Conservation (phyloP, 2,113 vertebrate genomes). For the Nyctibius bracteatus region DNA sequence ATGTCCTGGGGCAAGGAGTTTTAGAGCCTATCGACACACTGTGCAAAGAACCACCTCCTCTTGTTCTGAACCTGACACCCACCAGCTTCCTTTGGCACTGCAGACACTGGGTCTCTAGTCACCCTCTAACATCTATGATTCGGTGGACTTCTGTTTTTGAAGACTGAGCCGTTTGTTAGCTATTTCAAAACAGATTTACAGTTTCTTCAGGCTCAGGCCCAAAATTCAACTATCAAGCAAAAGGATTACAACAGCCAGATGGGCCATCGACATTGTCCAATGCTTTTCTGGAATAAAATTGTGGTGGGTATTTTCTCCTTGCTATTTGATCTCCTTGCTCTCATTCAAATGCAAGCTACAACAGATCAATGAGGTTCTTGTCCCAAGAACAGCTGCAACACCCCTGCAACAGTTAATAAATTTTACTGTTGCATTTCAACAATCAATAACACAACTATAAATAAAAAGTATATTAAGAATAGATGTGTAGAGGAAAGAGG, state of each 20-base stretch:
- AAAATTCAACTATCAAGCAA: background rate
- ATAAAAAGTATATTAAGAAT: background rate
- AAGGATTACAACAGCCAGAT: background rate
- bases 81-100: background rate
- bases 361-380: background rate
- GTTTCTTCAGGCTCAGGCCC: background rate
- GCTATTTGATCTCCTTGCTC: background rate
- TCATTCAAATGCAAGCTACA: background rate
- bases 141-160: background rate
- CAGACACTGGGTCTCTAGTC: background rate
- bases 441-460: background rate
- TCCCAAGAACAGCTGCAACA: background rate
- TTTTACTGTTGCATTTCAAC: background rate
- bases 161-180: background rate
- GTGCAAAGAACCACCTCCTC: constrained; percentile 32
- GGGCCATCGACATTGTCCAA: background rate
- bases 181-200: background rate
- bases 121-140: background rate
- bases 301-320: background rate
- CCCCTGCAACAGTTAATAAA: background rate
- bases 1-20: background rate
- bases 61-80: background rate
- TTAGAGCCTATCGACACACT: background rate
- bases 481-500: background rate
- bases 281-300: background rate